Base-by-base conservation (phyloP, 2,888 invertebrate genomes). In the Pyrgus malvae region DNA sequence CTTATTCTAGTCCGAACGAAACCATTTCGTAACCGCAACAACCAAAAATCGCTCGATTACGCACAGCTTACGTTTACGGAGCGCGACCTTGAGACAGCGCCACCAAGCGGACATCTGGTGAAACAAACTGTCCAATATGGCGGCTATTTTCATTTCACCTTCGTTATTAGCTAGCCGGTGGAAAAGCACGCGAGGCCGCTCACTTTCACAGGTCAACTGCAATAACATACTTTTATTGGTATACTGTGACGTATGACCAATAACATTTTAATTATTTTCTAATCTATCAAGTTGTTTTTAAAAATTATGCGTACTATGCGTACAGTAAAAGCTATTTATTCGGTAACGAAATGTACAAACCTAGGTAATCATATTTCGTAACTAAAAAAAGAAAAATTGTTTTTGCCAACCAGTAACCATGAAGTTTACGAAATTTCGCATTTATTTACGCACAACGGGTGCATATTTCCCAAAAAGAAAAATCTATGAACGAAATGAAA, bases 151-250 rank as follows among this genome's bases (percentile, higher is more conserved):
- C 84, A 81, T 38, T 38, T 38, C 38, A 38, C 83, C 77, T 77
- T 78, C 77, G 69, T 67, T 67, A 55, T 58, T 66, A 65, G 61
- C 64, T 61, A 56, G 63, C 67, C 60, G 70, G 63, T 77, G 74
- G 77, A 80, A 83, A 81, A 70, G 64, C 69, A 65, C 64, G 70
- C 74, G 66, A 76, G 73, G 74, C 74, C 75, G 76, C 74, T 80
- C 75, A 68, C 86, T 87, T 86, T 87, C 83, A 69, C 74, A 63
- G 56, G 46, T 53, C 55, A 37, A 55, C 50, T 55, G 55, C 46
- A 51, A 50, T 55, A 58, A 33, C 42, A 48, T 14, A 33, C 31
- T 41, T 41, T 31, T 16, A 41, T 45, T 19, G 45, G 21, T 12
- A 31, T 31, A 19, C 29, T 29, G 17, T 31, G 31, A 33, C 45